Evolutionary conservation across 2,113 vertebrate species (phyloP).

Genomic region (Bombycilla garrulus): DNA sequence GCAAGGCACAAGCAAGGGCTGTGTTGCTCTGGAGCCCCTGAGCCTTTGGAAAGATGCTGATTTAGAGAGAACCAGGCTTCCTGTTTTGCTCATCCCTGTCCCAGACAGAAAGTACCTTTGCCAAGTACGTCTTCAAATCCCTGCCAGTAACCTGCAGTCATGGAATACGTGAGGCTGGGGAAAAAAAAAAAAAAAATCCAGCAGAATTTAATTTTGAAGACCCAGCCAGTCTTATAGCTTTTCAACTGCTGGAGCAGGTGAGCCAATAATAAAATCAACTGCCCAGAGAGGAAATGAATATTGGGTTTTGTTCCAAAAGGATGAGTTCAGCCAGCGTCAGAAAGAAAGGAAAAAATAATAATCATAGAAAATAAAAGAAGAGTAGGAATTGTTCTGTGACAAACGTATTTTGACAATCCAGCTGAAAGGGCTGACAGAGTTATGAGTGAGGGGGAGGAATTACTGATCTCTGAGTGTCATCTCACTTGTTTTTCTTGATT

Average conservation of each 20-base stretch:
- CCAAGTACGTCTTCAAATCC: neutral
- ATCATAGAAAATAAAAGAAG: neutral
- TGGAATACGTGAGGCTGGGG: neutral
- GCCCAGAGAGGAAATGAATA: conserved; percentile 60
- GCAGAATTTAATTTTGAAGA: conserved; percentile 48
- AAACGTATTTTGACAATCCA: conserved; percentile 69
- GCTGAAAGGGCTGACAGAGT: conserved; percentile 67
- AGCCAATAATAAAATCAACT: conserved; percentile 47
- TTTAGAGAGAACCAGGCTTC: neutral
- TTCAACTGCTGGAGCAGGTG: conserved; percentile 34
- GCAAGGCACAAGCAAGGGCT: neutral
- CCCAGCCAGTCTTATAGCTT: neutral
- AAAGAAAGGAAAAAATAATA: neutral
- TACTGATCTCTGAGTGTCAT: conserved; percentile 33
- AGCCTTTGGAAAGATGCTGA: neutral
- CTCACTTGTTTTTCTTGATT: conserved; percentile 56
- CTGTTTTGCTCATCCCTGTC: conserved; percentile 20
- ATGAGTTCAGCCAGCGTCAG: conserved; percentile 42
- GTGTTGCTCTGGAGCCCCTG: neutral
- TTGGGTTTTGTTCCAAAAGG: conserved; percentile 49
- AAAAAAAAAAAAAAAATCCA: neutral
- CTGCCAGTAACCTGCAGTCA: conserved; percentile 36
- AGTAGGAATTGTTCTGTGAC: conserved; percentile 58
- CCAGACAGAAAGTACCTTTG: conserved; percentile 15
- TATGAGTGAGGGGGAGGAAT: conserved; percentile 61